Percentiles rank a stretch among this genome's conserved stretches.
These are phyloP conservation scores for Listronotus oregonensis DNA, from an alignment of 1,140 invertebrate genomes.

Conservation along the genomic window DNA sequence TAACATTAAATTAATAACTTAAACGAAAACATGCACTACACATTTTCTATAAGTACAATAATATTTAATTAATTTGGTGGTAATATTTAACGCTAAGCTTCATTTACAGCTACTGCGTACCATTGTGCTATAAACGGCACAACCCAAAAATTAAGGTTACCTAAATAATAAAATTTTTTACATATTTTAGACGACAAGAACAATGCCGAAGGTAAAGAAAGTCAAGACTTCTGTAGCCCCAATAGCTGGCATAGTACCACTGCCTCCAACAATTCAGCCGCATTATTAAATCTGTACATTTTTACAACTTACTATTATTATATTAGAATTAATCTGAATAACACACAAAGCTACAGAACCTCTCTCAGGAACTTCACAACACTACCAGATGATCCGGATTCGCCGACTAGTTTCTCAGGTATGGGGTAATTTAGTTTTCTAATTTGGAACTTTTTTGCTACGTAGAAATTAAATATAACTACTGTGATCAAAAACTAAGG, in stretches of 20 bases:
- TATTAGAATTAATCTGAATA: conserved; percentile 61
- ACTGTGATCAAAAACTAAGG: too few species aligned
- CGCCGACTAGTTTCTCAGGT: conserved; percentile 58
- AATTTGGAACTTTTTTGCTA: neutral
- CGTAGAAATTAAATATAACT: too few species aligned
- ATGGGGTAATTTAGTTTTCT: neutral
- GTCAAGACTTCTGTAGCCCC: conserved; percentile 61
- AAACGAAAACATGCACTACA: too few species aligned
- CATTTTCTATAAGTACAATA: too few species aligned
- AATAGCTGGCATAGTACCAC: conserved; percentile 56
- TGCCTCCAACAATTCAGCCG: conserved; percentile 29
- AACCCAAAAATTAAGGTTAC: too few species aligned
- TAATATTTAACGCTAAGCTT: too few species aligned
- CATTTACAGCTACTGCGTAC: too few species aligned
- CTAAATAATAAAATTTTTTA: too few species aligned
- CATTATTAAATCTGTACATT: conserved; percentile 61
- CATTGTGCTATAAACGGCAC: too few species aligned
- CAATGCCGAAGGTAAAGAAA: conserved; percentile 12
- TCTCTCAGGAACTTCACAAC: conserved; percentile 66
- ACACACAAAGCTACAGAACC: conserved; percentile 38
- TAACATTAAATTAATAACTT: too few species aligned
- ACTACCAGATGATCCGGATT: conserved; percentile 62
- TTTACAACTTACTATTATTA: conserved; percentile 72
- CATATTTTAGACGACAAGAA: conserved; percentile 58
- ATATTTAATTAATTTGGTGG: too few species aligned